phyloP scores from a whole-genome alignment of 2,888 invertebrate species.

The Tribolium freemani region DNA sequence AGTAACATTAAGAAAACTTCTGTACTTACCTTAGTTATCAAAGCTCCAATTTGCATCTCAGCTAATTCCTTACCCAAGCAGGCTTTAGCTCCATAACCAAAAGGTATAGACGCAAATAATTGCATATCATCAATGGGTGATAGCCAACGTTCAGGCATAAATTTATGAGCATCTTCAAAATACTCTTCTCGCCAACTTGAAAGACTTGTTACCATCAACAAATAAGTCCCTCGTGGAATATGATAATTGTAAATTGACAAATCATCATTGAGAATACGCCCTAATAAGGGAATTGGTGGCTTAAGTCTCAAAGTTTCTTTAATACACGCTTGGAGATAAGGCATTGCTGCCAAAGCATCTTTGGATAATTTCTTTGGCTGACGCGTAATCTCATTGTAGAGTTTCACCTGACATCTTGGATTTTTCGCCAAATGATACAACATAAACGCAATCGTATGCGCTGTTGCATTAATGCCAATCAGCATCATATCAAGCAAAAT shows the following conservation, averaged over 20 bases:
- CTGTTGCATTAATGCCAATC: slow-evolving; percentile 76
- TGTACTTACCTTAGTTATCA: slow-evolving; percentile 71
- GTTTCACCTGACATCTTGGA: slow-evolving; percentile 74
- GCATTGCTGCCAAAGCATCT: slow-evolving; percentile 62
- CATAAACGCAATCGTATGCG: slow-evolving; percentile 75
- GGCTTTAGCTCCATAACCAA: slow-evolving; percentile 75
- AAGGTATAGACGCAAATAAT: slow-evolving; percentile 75
- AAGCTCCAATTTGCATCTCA: slow-evolving; percentile 72
- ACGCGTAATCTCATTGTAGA: slow-evolving; percentile 74
- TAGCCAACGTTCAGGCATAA: slow-evolving; percentile 77
- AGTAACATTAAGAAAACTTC: background rate
- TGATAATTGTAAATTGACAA: slow-evolving; percentile 74
- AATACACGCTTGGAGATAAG: slow-evolving; percentile 76
- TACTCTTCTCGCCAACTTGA: slow-evolving; percentile 75
- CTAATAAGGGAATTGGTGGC: slow-evolving; percentile 77
- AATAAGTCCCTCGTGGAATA: slow-evolving; percentile 71
- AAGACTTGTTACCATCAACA: slow-evolving; percentile 77
- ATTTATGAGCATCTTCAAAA: slow-evolving; percentile 75
- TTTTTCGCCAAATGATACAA: slow-evolving; percentile 78
- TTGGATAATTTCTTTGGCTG: slow-evolving; percentile 47
- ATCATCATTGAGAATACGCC: slow-evolving; percentile 73
- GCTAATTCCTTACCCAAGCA: slow-evolving; percentile 76
- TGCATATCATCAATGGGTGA: slow-evolving; percentile 65
- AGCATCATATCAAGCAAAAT: slow-evolving; percentile 77
- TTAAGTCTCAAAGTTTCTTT: slow-evolving; percentile 76